Conservation (phyloP, 2,797 vertebrate genomes). For the Malurus leucopterus region DNA sequence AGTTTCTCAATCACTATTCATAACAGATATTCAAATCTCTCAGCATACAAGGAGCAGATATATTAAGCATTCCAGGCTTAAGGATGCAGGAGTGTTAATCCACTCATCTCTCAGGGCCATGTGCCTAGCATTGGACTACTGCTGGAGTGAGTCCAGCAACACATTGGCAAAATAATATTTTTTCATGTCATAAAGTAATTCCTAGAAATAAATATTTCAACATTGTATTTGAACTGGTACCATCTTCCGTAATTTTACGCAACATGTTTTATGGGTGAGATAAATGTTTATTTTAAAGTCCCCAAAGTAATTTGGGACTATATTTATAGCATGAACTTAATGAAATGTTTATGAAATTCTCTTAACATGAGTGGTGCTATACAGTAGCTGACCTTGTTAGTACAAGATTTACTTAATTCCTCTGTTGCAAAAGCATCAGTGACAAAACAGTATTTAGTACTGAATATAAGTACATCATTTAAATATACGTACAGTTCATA, state of each 20-base stretch:
- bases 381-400: not conserved
- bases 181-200: not conserved
- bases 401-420: not conserved
- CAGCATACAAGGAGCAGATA: not conserved
- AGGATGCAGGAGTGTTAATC: not conserved
- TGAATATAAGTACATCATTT: not conserved
- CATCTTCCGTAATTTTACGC: not conserved
- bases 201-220: not conserved
- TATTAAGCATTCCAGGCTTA: not conserved
- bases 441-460: not conserved
- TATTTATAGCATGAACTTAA: not conserved
- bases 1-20: not conserved
- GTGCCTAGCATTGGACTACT: not conserved
- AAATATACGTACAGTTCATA: not conserved
- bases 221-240: not conserved
- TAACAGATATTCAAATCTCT: not conserved
- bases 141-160: not conserved
- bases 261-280: not conserved
- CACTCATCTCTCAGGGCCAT: not conserved
- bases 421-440: not conserved
- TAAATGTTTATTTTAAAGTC: not conserved
- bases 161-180: not conserved
- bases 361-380: not conserved
- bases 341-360: slow-evolving; percentile 5
- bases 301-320: not conserved